Conservation (phyloP, 30 jellyfish, hydroid and myxozoan genomes). For the Catostylus mosaicus region DNA sequence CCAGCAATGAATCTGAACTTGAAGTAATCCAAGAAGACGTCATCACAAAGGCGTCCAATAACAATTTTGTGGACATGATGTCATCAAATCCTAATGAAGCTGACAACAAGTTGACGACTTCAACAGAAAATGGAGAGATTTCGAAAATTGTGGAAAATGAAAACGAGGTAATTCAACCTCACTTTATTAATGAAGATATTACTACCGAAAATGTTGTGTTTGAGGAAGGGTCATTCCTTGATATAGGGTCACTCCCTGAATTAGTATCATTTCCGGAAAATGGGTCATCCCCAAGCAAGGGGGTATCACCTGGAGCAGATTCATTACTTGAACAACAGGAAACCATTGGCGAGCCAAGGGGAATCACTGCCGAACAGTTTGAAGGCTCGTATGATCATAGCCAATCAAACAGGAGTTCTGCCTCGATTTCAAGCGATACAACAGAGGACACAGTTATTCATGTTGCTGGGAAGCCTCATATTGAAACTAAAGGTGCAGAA, state of each 20-base stretch:
- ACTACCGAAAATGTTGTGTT: slow-evolving; percentile 12
- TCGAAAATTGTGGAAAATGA: not conserved
- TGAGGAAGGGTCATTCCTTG: slow-evolving; percentile 14
- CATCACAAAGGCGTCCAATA: slow-evolving; percentile 2
- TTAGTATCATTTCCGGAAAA: not conserved
- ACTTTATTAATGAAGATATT: not conserved
- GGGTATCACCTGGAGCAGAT: not conserved
- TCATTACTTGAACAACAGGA: not conserved
- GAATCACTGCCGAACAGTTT: not conserved
- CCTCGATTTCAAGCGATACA: slow-evolving; percentile 49
- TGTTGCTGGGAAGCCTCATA: not conserved
- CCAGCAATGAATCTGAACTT: slow-evolving; percentile 27
- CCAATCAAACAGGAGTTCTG: slow-evolving; percentile 28
- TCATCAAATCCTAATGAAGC: not conserved
- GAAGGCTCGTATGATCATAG: not conserved
- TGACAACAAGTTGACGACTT: not conserved
- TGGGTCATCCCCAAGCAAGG: not conserved
- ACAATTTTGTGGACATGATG: slow-evolving; percentile 6
- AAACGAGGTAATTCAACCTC: not conserved
- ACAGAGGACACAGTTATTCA: slow-evolving; percentile 52
- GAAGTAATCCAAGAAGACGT: slow-evolving; percentile 15
- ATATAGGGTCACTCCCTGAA: not conserved
- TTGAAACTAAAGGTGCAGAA: not conserved
- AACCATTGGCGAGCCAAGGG: not conserved
- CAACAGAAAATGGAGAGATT: not conserved